Evolutionary conservation across 1,140 invertebrate species (phyloP), one percentile per base, ranked within the genome.

Genomic region (Parasteatoda tepidariorum): DNA sequence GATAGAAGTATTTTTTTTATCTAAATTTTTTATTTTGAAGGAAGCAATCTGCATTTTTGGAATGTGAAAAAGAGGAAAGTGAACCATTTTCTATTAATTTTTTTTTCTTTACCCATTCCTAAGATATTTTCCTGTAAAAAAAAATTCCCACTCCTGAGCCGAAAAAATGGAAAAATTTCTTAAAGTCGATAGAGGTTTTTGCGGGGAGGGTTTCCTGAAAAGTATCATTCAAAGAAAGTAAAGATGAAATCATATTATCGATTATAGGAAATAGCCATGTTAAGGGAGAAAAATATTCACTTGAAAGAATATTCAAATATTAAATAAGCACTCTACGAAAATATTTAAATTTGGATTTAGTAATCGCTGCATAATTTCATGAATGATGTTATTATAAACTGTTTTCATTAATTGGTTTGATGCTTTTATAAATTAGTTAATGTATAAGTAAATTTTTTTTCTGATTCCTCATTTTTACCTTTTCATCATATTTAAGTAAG

Each of bases 21-120:
- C n/a, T 22, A 13, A 3, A 13, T 11, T 11, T 33, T n/a, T 61
- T 79, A 79, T 79, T 64, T 67, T 3, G 76, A 79, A 68, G 76
- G 64, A 48, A 79, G 64, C 76, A 79, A 79, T 79, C 76, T 79
- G 76, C 76, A 79, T 79, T 79, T 79, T 68, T 67, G 62, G 76
- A 79, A 79, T 79, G 38, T 64, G 31, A 68, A 61, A 13, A 64
- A 79, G 61, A n/a, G 24, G 33, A 54, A 31, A 38, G 76, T 41
- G 76, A 68, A 4, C 61, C 38, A 79, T 79, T 79, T 79, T 79
- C 76, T 79, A 79, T 79, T 79, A 79, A 79, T 67, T 67, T 79
- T 79, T 79, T 79, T 68, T 68, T 68, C 64, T 64, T 62, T 30
- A 18, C 18, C 9, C 31, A 68, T 68, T 68, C 48, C 41, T 18